Evolutionary conservation across 2,113 vertebrate species (phyloP).

Genomic region (Edolisoma coerulescens): DNA sequence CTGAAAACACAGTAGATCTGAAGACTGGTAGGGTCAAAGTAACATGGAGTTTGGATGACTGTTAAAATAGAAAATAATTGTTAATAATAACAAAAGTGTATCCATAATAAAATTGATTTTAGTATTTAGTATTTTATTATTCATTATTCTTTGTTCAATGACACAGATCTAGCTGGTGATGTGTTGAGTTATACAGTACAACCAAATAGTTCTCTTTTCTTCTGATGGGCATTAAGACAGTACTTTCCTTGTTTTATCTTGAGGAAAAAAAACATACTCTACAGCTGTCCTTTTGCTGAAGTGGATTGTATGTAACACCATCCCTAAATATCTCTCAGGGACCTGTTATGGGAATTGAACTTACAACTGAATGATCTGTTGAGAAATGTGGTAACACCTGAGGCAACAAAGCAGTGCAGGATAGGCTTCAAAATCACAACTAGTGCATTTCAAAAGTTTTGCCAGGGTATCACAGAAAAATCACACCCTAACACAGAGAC

Average conservation of each 20-base stretch:
- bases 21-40: background rate
- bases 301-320: background rate
- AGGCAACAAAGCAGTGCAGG: background rate
- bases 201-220: background rate
- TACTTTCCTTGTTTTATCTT: background rate
- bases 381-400: background rate
- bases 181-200: fast-evolving
- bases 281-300: background rate
- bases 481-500: background rate
- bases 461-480: background rate
- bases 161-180: background rate
- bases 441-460: background rate
- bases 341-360: background rate
- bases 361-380: background rate
- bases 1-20: background rate
- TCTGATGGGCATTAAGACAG: background rate
- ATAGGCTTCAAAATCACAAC: background rate
- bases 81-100: background rate
- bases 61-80: background rate
- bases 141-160: background rate
- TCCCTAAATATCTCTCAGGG: background rate
- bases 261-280: background rate
- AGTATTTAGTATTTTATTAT: background rate
- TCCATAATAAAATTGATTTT: background rate
- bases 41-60: background rate